Evolutionary conservation across 2,113 vertebrate genomes (phyloP).

Genomic region (Mixornis gularis): DNA sequence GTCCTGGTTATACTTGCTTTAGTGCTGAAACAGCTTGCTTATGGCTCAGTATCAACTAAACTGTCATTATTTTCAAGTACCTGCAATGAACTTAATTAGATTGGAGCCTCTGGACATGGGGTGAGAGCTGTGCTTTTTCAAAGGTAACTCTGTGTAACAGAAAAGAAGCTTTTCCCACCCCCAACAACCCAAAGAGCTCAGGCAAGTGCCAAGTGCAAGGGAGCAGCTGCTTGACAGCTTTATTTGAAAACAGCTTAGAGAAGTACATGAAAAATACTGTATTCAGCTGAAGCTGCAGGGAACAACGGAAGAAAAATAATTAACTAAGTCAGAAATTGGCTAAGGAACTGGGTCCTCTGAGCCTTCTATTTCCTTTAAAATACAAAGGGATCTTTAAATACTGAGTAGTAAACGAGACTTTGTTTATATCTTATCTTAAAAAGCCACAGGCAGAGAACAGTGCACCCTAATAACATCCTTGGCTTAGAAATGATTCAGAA

Average conservation of each 20-base stretch:
- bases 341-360: not conserved
- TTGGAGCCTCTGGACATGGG: not conserved
- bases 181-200: not conserved
- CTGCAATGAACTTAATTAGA: not conserved
- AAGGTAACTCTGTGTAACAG: not conserved
- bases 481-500: constrained; percentile 38
- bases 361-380: not conserved
- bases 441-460: constrained; percentile 18
- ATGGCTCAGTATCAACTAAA: not conserved
- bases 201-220: not conserved
- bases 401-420: not conserved
- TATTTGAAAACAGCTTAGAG: constrained; percentile 7
- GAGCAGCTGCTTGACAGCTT: constrained; percentile 12
- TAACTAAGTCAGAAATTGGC: constrained; percentile 8
- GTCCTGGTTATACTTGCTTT: not conserved
- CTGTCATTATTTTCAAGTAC: not conserved
- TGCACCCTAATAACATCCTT: constrained; percentile 15
- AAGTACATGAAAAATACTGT: constrained; percentile 16
- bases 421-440: constrained; percentile 40
- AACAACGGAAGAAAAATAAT: constrained; percentile 36
- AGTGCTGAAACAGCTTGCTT: not conserved
- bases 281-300: constrained; percentile 28
- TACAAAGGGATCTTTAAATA: constrained; percentile 28
- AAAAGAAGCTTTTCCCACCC: not conserved
- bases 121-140: not conserved